Evolutionary conservation across 1,140 invertebrate genomes (phyloP), one percentile per base, ranked within the genome.

Genomic region (Ectropis grisescens): DNA sequence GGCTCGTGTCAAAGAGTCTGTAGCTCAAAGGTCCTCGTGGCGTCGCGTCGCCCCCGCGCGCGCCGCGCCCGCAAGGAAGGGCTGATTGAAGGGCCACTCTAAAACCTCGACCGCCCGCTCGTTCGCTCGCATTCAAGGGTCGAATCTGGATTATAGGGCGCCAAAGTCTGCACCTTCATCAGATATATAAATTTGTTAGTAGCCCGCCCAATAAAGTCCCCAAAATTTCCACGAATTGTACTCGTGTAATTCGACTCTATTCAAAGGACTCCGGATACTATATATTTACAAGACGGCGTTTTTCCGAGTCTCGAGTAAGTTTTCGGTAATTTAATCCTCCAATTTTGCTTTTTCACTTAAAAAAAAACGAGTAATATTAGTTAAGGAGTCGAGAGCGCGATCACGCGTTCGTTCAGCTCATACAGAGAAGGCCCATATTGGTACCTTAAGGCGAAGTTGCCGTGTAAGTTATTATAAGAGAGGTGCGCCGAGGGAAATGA

Each of bases 391-490:
- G 16, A 8, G n/a, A n/a, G 3, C 16, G 3, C 16, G 16, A 19
- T n/a, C n/a, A 19, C 3, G 16, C 8, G 16, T 19, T 19, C 16
- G 3, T 8, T 19, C 16, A 3, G 16, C 16, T 19, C 16, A 8
- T 19, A 19, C 8, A 19, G 16, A 19, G 16, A 19, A 19, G 16
- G 16, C 8, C 3, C 16, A 26, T 26, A 26, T 26, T n/a, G 4
- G 51, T 49, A 45, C 57, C 62, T 74, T 65, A 70, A 71, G 67
- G 62, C 64, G 55, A 65, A 71, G 70, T 68, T 65, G 47, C 64
- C 56, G 54, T 61, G 62, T 78, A 81, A 78, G 70, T 81, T 81
- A 80, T 80, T 76, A 81, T 81, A 81, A 74, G 76, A 76, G 71
- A 78, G 67, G 70, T 68, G 72, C 71, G 70, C 65, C 76, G 35